Conservation (phyloP, 2,888 invertebrate species). For the Chrysodeixis includens region DNA sequence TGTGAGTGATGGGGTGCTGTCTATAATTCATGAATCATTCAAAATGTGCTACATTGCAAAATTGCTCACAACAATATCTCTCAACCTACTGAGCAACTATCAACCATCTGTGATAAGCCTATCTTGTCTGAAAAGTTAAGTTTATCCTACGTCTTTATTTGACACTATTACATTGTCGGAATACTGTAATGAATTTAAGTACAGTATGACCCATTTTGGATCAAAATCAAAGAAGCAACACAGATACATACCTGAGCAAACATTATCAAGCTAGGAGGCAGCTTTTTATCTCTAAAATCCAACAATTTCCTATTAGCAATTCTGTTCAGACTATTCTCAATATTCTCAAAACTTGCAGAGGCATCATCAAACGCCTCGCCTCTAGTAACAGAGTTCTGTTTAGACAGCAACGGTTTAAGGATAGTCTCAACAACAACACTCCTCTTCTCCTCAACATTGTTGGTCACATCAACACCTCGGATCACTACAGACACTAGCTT, state of each 20-base stretch:
- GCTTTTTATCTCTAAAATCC: conserved; percentile 93
- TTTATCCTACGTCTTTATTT: too few relatives aligned
- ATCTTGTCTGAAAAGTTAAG: too few relatives aligned
- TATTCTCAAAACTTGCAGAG: conserved; percentile 46
- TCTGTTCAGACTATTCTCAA: conserved; percentile 64
- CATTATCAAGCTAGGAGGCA: conserved; percentile 94
- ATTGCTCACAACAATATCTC: too few relatives aligned
- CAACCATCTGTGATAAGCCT: too few relatives aligned
- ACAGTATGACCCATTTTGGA: too few relatives aligned
- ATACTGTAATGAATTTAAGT: too few relatives aligned
- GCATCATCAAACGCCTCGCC: conserved; percentile 62
- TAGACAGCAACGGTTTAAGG: conserved; percentile 84
- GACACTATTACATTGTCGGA: too few relatives aligned
- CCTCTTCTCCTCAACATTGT: conserved; percentile 90
- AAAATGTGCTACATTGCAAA: too few relatives aligned
- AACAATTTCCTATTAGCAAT: conserved; percentile 74
- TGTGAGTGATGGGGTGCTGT: too few relatives aligned
- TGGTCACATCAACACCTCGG: conserved; percentile 94
- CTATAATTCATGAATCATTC: too few relatives aligned
- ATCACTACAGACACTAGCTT: conserved; percentile 95
- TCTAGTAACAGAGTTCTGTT: conserved; percentile 78
- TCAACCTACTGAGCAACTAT: too few relatives aligned
- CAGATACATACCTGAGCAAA: conserved; percentile 93
- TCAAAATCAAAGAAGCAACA: too few relatives aligned
- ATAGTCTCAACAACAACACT: conserved; percentile 84